Conservation (phyloP, 2,113 vertebrate species). For the Microcebus ravelobensis region DNA sequence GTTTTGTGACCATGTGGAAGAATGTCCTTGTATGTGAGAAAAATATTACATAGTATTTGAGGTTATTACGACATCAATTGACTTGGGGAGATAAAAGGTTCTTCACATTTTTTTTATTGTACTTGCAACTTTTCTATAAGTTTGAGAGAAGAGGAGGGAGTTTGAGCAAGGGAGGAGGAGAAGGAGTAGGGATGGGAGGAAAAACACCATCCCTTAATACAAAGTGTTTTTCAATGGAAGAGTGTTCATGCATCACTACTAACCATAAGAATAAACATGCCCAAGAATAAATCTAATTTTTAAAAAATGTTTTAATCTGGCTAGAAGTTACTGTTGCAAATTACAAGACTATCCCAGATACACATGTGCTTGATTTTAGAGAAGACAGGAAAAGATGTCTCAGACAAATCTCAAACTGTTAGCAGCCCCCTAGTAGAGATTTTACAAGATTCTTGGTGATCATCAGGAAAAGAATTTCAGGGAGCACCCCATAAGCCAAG, state of each 20-base stretch:
- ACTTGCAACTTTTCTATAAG: background rate
- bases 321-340: conserved; percentile 52
- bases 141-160: background rate
- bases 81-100: background rate
- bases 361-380: conserved; percentile 38
- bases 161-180: too few species aligned
- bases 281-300: conserved; percentile 1
- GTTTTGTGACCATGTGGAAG: background rate
- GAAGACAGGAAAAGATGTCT: conserved; percentile 71
- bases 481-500: too few species aligned
- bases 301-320: background rate
- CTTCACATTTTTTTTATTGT: background rate
- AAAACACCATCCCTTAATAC: background rate
- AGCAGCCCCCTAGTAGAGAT: too few species aligned
- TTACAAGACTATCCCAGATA: conserved; percentile 41
- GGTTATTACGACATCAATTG: background rate
- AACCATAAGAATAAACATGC: background rate
- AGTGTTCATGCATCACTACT: background rate
- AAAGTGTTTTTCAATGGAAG: background rate
- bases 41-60: background rate
- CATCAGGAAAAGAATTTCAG: too few species aligned
- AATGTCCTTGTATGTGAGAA: background rate
- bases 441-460: too few species aligned
- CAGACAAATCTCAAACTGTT: conserved; percentile 32
- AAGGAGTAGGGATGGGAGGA: background rate